Base-by-base conservation (phyloP, 2,113 vertebrate species). In the Hemiprocne comata region DNA sequence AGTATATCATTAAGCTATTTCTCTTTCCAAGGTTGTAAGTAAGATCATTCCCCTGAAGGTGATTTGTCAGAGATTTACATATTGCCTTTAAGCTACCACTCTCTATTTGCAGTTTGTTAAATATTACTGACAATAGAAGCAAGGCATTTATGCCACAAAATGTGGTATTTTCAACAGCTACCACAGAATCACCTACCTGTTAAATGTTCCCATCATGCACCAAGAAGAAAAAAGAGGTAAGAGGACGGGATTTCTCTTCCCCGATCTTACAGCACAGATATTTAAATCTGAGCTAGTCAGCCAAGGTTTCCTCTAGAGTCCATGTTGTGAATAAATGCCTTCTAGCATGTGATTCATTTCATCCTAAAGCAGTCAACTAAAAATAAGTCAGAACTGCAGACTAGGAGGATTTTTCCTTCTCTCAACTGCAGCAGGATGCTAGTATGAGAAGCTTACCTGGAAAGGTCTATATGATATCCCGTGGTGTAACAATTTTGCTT, bases 11-110 rank as follows among this genome's bases (percentile, higher is more conserved):
- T 75, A 93, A 78, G 86, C 58, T 87, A 50, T 89, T 72, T 53
- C n/a, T 90, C 46, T 94, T 78, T 57, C 69, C 36, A 91, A 94
- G 54, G 38, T 16, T 92, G 7, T 73, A 88, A 92, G 7, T 73
- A 88, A 93, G 55, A 81, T 67, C 26, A 58, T 74, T 92, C 15
- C 85, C 89, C 76, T 93, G 91, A 93, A 94, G 94, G 93, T 92
- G 86, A 94, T 89, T 87, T 92, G 18, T 73, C 51, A 81, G 80
- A 70, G 92, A 57, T 34, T 48, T 20, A 75, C 1, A 20, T n/a
- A 67, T 97, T 90, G 48, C 67, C 61, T 91, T 38, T 24, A 92
- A 78, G 65, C 20, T 84, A 71, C 48, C 1, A 0, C 78, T 93
- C 61, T 81, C 65, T 11, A 61, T 83, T 91, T 91, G 73, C 36